A percentile compares a stretch with the other conserved stretches of the same genome.
Evolutionary conservation across 2,888 invertebrate species (phyloP).

Genomic region (Idaea dimidiata): DNA sequence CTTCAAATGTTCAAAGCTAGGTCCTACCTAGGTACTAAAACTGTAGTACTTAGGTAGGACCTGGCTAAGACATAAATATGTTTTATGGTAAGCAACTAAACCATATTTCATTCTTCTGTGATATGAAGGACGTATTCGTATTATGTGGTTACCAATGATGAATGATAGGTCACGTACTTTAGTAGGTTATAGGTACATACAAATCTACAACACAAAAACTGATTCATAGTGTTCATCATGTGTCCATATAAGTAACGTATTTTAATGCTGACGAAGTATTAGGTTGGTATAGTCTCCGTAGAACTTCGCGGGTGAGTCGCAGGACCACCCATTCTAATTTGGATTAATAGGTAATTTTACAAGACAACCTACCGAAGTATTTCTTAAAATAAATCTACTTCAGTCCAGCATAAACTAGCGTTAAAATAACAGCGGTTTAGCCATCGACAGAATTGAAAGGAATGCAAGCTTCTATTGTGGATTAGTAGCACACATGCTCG

Average conservation of each 20-base stretch:
- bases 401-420: background rate
- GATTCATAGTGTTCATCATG: background rate
- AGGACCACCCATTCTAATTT: no score
- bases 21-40: no score
- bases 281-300: no score
- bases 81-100: no score
- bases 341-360: no score
- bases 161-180: background rate
- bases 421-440: conserved; percentile 21
- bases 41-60: no score
- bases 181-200: background rate
- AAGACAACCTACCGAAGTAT: conserved; percentile 12
- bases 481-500: conserved; percentile 8
- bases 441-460: conserved; percentile 19
- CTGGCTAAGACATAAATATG: no score
- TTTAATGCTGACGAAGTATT: no score
- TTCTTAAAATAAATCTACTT: conserved; percentile 11
- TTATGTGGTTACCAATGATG: background rate
- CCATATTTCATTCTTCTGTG: background rate
- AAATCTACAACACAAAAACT: background rate
- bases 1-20: no score
- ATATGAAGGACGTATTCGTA: background rate
- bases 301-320: no score
- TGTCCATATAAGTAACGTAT: background rate
- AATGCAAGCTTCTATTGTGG: conserved; percentile 11